Base-by-base conservation (phyloP, 2,888 invertebrate species). In the Ptychoptera albimana region DNA sequence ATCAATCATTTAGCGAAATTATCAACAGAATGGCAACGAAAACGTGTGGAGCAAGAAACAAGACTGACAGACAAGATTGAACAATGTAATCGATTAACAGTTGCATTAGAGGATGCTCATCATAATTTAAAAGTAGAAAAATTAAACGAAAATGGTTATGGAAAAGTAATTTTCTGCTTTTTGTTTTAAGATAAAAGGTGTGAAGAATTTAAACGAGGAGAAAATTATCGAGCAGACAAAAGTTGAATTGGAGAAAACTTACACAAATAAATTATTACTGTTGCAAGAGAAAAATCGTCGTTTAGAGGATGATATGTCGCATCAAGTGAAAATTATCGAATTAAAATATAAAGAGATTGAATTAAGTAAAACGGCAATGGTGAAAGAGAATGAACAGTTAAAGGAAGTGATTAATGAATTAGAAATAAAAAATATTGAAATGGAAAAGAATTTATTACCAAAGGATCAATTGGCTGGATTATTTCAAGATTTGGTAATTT, bases 401-500 rank as follows among this genome's bases (percentile, higher is more conserved):
- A 53, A 56, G 29, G 45, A 53, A 7, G 56, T 54, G 12, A 49
- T 58, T 2, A 48, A 47, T 2, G 43, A 53, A 11, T 51, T 63
- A 49, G 56, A 60, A 32, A 47, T 50, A 3, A 53, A 59, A 49
- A 50, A 58, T 0, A 64, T 68, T 9, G 64, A 59, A 11, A 52
- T 62, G 42, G 70, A 70, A 53, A 74, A 74, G 54, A 72, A 71
- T 0, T 72, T 73, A 15, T 55, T 79, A 37, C 76, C 78, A 0
- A 74, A 74, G 51, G 76, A 80, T 50, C 78, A 82, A 62, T 73
- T 80, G 1, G 70, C 75, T 1, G 72, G 70, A 43, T 63, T 84
- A 5, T 64, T 82, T 42, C 74, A 74, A 46, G 81, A 84, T 59
- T 57, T 84, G 57, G 73, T 77, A 58, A 65, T 12, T 43, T 23